Evolutionary conservation across 1,140 invertebrate genomes (phyloP), one percentile per base, ranked within the genome.

Genomic region (Leptinotarsa lineolata): DNA sequence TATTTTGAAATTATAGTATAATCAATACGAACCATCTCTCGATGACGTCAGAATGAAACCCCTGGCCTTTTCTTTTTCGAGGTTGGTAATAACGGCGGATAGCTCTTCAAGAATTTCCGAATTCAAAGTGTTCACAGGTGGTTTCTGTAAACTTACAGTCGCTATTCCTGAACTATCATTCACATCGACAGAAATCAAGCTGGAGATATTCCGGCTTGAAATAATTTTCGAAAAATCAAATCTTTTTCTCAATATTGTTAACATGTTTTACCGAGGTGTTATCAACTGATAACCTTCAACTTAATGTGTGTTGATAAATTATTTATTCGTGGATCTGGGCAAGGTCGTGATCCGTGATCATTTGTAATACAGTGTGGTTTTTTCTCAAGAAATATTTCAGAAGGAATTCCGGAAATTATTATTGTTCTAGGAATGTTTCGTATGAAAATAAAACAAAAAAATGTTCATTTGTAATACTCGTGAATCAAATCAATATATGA

Each of bases 161-260:
- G 61, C 61, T 21, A 63, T 63, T 20, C 61, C 61, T 21, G 61
- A 18, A 16, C 61, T 63, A 22, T 63, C 61, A 20, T 63, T 63
- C 4, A 54, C 48, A 5, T 13, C n/a, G 15, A 54, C 6, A 16
- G 48, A 54, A 54, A 54, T 54, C 16, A 54, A 54, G 48, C n/a
- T 54, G 48, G 15, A 16, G 15, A 54, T 54, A 8, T 54, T 54
- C 15, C 48, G 48, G 30, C 0, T 54, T 54, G 48, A 13, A 16
- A n/a, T 5, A 4, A 54, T 54, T 54, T 54, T 54, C 2, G 16
- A 54, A 8, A 54, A 18, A 54, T 18, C n/a, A 4, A 54, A 18
- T 54, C 2, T 15, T n/a, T 54, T 54, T 18, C 15, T 54, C 6
- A 16, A 54, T 54, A 16, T 54, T 54, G 16, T 18, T 54, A 54